Evolutionary conservation across 2,888 invertebrate species (phyloP).

Genomic region (Oxystoma pomonae): DNA sequence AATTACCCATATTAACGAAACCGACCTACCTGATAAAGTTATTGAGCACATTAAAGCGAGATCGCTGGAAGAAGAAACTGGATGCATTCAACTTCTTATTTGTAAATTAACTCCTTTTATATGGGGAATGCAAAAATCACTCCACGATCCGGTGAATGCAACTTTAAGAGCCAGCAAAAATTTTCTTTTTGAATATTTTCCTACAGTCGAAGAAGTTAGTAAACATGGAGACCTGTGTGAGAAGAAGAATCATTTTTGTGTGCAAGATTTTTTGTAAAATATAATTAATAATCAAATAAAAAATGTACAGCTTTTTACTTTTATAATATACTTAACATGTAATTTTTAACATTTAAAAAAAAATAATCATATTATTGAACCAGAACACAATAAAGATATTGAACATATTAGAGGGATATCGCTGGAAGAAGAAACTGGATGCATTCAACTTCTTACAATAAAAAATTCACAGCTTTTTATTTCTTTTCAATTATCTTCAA

Average conservation of each 20-base stretch:
- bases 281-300: not conserved
- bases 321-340: no score
- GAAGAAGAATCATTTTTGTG: conserved; percentile 49
- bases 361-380: no score
- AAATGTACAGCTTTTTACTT: no score
- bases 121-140: conserved; percentile 68
- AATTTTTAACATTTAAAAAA: no score
- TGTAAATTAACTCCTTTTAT: conserved; percentile 77
- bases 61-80: conserved; percentile 56
- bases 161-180: conserved; percentile 28
- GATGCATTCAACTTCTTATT: conserved; percentile 66
- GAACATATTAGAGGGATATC: no score
- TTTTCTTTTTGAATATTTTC: conserved; percentile 56
- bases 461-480: no score
- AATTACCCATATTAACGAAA: conserved; percentile 57
- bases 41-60: conserved; percentile 57
- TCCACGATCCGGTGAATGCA: conserved; percentile 44
- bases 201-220: conserved; percentile 57
- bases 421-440: no score
- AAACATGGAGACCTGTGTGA: conserved; percentile 62
- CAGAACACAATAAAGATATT: no score
- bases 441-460: no score
- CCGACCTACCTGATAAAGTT: conserved; percentile 58
- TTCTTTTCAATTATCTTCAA: no score
- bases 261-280: conserved; percentile 6